These are phyloP conservation scores for Harlomillsia oculata DNA, from an alignment of 1,140 invertebrate genomes.

Conservation along the genomic window DNA sequence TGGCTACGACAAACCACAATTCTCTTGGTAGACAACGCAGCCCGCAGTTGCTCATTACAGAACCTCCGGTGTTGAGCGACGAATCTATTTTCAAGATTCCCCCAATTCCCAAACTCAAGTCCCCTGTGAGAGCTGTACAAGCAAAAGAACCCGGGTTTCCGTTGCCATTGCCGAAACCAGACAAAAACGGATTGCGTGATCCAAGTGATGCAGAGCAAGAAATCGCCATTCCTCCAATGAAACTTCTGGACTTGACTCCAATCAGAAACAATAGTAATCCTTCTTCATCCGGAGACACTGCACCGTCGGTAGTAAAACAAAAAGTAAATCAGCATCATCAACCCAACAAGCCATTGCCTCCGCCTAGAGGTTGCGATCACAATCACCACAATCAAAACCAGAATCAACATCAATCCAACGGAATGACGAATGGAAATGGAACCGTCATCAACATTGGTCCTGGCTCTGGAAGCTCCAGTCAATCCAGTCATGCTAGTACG, in stretches of 20 bases:
- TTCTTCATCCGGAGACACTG: not conserved
- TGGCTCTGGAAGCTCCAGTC: not conserved
- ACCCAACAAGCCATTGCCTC: not conserved
- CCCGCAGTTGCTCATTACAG: conserved; percentile 13
- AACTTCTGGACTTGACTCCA: conserved; percentile 30
- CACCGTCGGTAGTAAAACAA: not conserved
- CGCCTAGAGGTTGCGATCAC: conserved; percentile 24
- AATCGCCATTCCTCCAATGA: conserved; percentile 33
- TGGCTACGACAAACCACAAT: not conserved
- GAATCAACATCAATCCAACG: not conserved
- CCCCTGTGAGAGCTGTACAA: not conserved
- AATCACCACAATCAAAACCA: conserved; percentile 18
- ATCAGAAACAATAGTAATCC: conserved; percentile 20
- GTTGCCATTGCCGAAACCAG: too few species aligned
- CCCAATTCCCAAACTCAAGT: not conserved
- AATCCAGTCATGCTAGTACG: not conserved
- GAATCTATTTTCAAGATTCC: conserved; percentile 34
- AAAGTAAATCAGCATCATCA: conserved; percentile 3
- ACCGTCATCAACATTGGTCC: not conserved
- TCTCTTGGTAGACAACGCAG: not conserved
- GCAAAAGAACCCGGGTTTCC: not conserved
- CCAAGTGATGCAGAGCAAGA: conserved; percentile 32
- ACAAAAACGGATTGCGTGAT: conserved; percentile 3
- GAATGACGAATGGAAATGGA: conserved; percentile 10
- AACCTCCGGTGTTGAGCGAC: conserved; percentile 29